Base-by-base conservation (phyloP, 2,888 invertebrate species). In the Eupithecia centaureata region DNA sequence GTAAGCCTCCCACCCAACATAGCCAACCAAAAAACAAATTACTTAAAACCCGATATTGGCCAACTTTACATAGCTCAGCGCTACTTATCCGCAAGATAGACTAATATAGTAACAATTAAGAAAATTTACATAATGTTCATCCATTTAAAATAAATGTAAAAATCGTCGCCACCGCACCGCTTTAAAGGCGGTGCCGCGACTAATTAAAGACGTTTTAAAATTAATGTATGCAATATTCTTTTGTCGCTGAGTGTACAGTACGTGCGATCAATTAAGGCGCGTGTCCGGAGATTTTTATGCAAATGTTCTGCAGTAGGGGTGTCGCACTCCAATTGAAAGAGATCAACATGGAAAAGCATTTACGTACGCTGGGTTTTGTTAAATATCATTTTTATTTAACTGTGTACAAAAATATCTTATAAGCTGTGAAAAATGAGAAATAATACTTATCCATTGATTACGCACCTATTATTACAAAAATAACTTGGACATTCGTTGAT, bases 281-380 rank as follows among this genome's bases (percentile, higher is more conserved):
- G 87, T 89, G 90, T 89, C 83, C 77, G 73, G 76, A 85, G 86
- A 90, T 91, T 91, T 90, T 90, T 90, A 91, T 91, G 91, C 87
- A 84, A 91, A 91, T 91, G 83, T 69, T 51, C 64, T 58, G 63
- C 65, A 7, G 15, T 65, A 76, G 72, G 75, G 75, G 25, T 72
- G 74, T 8, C 72, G 13, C 61, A 28, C n/a, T n/a, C n/a, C n/a
- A n/a, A n/a, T n/a, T n/a, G n/a, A n/a, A n/a, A n/a, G n/a, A n/a
- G n/a, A n/a, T n/a, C n/a, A n/a, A 47, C 10, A 47, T 3, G 12
- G 18, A 10, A 47, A 4, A 22, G 22, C 25, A 15, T 27, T 15
- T 27, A 52, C 1, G n/a, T n/a, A n/a, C n/a, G n/a, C n/a, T n/a
- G n/a, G n/a, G n/a, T n/a, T n/a, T n/a, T n/a, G n/a, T n/a, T n/a